Conservation (phyloP, 2,888 invertebrate species). For the Syrista parreyssii region DNA sequence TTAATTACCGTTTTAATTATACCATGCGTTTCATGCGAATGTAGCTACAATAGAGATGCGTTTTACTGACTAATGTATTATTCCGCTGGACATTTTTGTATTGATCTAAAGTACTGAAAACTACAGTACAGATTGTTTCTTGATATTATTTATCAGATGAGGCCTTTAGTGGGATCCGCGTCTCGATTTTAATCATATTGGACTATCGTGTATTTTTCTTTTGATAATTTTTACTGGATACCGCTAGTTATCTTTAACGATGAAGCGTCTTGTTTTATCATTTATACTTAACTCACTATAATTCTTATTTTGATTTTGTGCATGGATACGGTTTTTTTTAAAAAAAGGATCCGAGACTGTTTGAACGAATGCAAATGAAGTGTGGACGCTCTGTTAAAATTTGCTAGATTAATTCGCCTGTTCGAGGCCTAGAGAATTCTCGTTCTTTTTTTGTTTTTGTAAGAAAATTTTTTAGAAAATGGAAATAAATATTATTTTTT, state of each 20-base stretch:
- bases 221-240: not conserved
- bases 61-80: not conserved
- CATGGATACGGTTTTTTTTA: not conserved
- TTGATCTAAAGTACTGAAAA: not conserved
- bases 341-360: not conserved
- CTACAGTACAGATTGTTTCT: not conserved
- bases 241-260: not conserved
- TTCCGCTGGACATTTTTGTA: not conserved
- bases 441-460: not conserved
- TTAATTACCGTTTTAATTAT: not conserved
- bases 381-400: not conserved
- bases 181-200: not conserved
- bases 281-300: not conserved
- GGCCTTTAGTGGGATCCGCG: not conserved
- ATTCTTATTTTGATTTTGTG: not conserved
- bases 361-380: not conserved
- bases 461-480: constrained; percentile 28
- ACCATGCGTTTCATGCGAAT: not conserved
- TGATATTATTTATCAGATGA: not conserved
- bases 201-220: not conserved
- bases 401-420: not conserved
- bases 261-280: not conserved
- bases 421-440: not conserved
- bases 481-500: constrained; percentile 13
- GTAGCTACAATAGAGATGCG: not conserved